Evolutionary conservation across 2,113 vertebrate species (phyloP).

Genomic region (Urocolius indicus): DNA sequence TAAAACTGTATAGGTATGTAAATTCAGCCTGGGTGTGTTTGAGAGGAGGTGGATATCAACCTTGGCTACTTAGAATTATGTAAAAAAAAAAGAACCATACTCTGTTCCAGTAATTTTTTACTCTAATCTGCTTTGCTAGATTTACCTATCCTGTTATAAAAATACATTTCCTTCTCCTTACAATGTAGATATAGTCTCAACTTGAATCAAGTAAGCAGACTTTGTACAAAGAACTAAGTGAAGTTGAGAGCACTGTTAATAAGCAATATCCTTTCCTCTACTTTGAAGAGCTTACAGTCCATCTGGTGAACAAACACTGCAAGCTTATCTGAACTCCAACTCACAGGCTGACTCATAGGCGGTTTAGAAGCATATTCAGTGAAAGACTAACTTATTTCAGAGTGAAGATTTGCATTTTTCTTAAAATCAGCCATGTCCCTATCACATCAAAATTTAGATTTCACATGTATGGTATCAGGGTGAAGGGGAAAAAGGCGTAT

Average conservation of each 20-base stretch:
- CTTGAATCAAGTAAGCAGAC: background rate
- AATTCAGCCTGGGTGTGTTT: background rate
- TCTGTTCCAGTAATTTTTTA: background rate
- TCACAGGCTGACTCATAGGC: constrained; percentile 57
- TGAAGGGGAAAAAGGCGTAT: background rate
- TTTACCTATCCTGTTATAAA: constrained; percentile 2
- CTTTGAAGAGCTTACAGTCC: constrained; percentile 50
- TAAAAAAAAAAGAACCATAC: background rate
- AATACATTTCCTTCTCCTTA: background rate
- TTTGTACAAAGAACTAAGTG: background rate
- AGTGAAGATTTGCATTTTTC: constrained; percentile 65
- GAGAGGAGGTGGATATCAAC: background rate
- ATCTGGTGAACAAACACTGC: constrained; percentile 61
- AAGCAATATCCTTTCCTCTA: constrained; percentile 31
- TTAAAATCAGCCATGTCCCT: constrained; percentile 4
- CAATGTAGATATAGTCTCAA: background rate
- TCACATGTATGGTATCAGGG: background rate
- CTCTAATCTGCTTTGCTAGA: background rate
- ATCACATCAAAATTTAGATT: constrained; percentile 19
- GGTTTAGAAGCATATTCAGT: constrained; percentile 50
- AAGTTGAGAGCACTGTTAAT: constrained; percentile 39
- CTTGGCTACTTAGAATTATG: background rate
- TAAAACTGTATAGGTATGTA: background rate
- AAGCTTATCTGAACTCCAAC: constrained; percentile 66
- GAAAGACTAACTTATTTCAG: constrained; percentile 68